A percentile compares a stretch with the other conserved stretches of the same genome.
phyloP scores from a whole-genome alignment of 2,113 vertebrate species.

The Candoia aspera region DNA sequence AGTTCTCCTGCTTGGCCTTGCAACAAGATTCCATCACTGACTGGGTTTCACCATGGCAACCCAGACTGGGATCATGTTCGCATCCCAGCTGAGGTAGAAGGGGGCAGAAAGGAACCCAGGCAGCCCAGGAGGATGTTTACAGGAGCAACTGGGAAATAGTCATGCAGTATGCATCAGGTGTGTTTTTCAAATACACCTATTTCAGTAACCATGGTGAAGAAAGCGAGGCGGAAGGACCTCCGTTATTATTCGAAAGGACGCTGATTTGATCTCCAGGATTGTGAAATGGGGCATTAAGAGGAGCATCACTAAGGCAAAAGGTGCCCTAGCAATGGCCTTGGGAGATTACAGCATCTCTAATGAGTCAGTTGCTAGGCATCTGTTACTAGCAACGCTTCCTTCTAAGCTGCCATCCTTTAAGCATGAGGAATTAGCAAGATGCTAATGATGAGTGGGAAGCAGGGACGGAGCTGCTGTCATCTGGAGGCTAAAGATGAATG shows the following conservation, averaged over 20 bases:
- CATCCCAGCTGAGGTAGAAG: background rate
- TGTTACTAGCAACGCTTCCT: background rate
- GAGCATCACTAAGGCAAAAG: background rate
- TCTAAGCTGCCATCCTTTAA: background rate
- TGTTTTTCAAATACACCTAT: background rate
- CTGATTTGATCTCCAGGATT: slow-evolving; percentile 26
- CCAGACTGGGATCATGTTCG: background rate
- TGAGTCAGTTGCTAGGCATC: accelerated
- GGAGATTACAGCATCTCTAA: background rate
- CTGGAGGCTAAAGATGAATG: background rate
- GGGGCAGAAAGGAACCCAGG: slow-evolving; percentile 11
- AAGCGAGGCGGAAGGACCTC: slow-evolving; percentile 43
- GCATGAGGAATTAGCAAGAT: slow-evolving; percentile 46
- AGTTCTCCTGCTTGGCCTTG: slow-evolving; percentile 24
- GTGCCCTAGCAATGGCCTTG: background rate
- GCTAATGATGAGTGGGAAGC: slow-evolving; percentile 40
- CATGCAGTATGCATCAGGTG: slow-evolving; percentile 52
- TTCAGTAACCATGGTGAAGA: slow-evolving; percentile 60
- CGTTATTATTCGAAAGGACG: slow-evolving; percentile 35
- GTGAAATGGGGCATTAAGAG: slow-evolving; percentile 13
- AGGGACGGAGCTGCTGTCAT: background rate
- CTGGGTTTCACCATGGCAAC: slow-evolving; percentile 65
- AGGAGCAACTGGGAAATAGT: slow-evolving; percentile 15
- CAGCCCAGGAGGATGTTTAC: background rate
- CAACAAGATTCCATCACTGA: slow-evolving; percentile 43